Percentiles rank a stretch among this genome's conserved stretches.
Conservation (phyloP, 1,140 invertebrate species). For the Drosophila melanica region DNA sequence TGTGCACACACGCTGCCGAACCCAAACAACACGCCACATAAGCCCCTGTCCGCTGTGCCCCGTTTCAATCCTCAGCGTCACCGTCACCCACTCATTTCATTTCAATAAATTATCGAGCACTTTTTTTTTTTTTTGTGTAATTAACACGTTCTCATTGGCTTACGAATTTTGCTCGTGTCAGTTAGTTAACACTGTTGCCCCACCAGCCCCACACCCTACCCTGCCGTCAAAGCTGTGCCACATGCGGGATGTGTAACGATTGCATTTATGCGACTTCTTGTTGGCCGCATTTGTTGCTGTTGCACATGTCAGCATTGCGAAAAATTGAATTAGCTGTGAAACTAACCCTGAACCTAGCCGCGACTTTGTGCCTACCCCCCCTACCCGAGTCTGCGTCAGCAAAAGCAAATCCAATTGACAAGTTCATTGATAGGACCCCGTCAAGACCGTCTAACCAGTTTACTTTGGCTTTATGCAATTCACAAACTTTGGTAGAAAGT, state of each 20-base stretch:
- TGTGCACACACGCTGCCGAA: constrained; percentile 60
- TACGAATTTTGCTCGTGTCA: constrained; percentile 50
- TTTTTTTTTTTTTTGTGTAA: constrained; percentile 57
- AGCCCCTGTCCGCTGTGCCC: not conserved
- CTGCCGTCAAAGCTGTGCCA: constrained; percentile 1
- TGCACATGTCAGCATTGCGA: constrained; percentile 36
- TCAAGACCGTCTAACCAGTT: constrained; percentile 39
- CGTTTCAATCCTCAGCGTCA: too few species aligned
- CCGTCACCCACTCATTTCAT: constrained; percentile 14
- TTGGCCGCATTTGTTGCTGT: constrained; percentile 67
- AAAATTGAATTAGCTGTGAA: constrained; percentile 44
- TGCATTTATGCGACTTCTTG: constrained; percentile 76
- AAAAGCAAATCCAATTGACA: constrained; percentile 52
- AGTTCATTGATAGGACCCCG: constrained; percentile 72
- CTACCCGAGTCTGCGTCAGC: constrained; percentile 38
- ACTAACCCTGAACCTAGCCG: constrained; percentile 73
- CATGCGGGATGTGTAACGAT: constrained; percentile 7
- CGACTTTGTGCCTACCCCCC: constrained; percentile 55
- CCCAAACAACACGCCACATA: constrained; percentile 13
- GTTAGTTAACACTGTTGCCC: constrained; percentile 5
- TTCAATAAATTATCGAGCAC: constrained; percentile 62
- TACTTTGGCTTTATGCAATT: constrained; percentile 69
- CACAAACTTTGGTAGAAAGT: constrained; percentile 65
- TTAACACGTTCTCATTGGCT: constrained; percentile 76
- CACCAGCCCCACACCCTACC: not conserved